Evolutionary conservation across 2,797 vertebrate genomes (phyloP), one percentile per base, ranked within the genome.

Genomic region (Silurus aristotelis): DNA sequence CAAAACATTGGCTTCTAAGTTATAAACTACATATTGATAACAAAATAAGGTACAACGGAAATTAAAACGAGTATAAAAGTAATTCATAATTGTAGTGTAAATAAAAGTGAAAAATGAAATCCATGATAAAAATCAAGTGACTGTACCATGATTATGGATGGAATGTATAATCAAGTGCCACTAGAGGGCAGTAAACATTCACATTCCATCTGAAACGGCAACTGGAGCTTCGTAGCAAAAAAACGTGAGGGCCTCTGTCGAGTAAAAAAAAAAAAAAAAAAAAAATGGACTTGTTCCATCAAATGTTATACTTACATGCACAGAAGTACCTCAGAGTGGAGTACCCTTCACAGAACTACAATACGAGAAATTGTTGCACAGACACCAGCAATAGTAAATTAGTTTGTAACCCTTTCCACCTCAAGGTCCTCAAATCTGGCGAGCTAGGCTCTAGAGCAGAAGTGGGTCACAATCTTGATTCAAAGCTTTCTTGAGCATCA

Each of bases 101-200:
- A 80, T 83, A 64, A 87, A 91, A 92, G 88, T 90, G 38, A 66
- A 87, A 89, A 91, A 87, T 72, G 68, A 80, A 91, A 78, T 92
- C 89, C 92, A 89, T 48, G 86, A 84, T 78, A 82, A 66, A 64
- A 55, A 80, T 17, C 61, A 55, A 25, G n/a, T 80, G 61, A 83
- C 78, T 88, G 87, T 89, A 88, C 82, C 66, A 84, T 88, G 83
- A 90, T 68, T 85, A 80, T 84, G 83, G 87, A 86, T 87, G 88
- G 92, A 94, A 95, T 95, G 95, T 93, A 93, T 89, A 86, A 70
- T 91, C 90, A 92, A 90, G 83, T 92, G 93, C 92, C 94, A 94
- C 92, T 92, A 94, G 92, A 92, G 93, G 94, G 92, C 95, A 94
- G 93, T 92, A 95, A 94, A 95, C 92, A 92, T 90, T 92, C 93